phyloP scores from a whole-genome alignment of 1,140 invertebrate genomes.

The Bursaphelenchus mucronatus region DNA sequence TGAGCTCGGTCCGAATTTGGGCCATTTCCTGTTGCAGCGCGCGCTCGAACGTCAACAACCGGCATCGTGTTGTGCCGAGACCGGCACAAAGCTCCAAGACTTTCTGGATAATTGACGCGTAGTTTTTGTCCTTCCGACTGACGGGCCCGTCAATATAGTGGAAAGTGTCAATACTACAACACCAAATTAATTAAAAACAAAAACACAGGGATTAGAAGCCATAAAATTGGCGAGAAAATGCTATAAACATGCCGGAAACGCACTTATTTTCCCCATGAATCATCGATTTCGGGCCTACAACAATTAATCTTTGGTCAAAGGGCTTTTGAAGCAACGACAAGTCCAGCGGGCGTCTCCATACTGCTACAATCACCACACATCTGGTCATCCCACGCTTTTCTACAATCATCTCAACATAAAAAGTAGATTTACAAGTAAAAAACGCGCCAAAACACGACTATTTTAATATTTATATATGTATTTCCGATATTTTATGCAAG shows the following conservation, averaged over 20 bases:
- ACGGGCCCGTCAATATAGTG: conserved; percentile 38
- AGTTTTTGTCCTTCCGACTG: conserved; percentile 32
- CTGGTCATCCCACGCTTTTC: no score
- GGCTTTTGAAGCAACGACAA: conserved; percentile 17
- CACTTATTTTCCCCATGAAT: conserved; percentile 26
- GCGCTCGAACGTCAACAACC: conserved; percentile 43
- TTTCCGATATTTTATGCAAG: no score
- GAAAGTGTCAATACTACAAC: conserved; percentile 29
- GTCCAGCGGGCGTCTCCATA: conserved; percentile 23
- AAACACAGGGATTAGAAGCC: neutral
- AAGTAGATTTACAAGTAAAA: no score
- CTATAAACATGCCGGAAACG: neutral
- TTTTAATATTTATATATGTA: no score
- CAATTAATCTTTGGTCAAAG: conserved; percentile 16
- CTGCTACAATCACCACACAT: conserved; percentile 16
- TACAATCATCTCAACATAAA: no score
- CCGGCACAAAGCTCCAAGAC: conserved; percentile 37
- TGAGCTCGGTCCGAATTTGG: conserved; percentile 36
- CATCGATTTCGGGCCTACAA: conserved; percentile 24
- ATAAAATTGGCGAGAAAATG: neutral
- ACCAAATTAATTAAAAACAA: neutral
- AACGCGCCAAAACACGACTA: no score
- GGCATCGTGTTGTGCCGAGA: conserved; percentile 26
- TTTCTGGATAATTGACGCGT: conserved; percentile 37
- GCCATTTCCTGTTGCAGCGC: conserved; percentile 34